phyloP scores from a whole-genome alignment of 1,140 invertebrate genomes.

The Drosophila repletoides region DNA sequence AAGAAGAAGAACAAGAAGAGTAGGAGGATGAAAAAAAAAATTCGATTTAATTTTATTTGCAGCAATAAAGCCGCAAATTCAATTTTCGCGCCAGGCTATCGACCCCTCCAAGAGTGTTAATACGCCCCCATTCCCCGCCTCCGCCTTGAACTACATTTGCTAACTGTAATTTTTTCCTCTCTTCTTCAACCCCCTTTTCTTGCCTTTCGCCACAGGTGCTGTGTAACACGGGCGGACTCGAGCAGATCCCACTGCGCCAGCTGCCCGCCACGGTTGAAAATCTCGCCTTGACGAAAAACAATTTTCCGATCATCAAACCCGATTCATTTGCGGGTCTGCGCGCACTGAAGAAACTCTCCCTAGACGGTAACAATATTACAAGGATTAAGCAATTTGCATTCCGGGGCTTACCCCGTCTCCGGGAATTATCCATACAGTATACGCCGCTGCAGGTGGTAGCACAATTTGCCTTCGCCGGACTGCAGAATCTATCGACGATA shows the following conservation, averaged over 20 bases:
- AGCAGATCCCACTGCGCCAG: slow-evolving; percentile 88
- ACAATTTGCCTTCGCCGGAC: slow-evolving; percentile 90
- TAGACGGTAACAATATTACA: slow-evolving; percentile 92
- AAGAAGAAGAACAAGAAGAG: slow-evolving; percentile 6
- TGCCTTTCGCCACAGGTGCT: slow-evolving; percentile 87
- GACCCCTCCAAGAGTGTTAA: not conserved
- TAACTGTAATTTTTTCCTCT: not conserved
- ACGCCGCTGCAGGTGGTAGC: slow-evolving; percentile 89
- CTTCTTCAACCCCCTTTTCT: not conserved
- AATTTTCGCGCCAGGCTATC: slow-evolving; percentile 71
- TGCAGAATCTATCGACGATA: slow-evolving; percentile 90
- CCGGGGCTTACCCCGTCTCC: slow-evolving; percentile 88
- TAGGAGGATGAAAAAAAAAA: slow-evolving; percentile 39
- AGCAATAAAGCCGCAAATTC: slow-evolving; percentile 81
- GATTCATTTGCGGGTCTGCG: slow-evolving; percentile 90
- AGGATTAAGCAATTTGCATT: slow-evolving; percentile 92
- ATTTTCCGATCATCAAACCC: slow-evolving; percentile 89
- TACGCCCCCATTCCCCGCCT: too few relatives aligned
- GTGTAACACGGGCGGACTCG: slow-evolving; percentile 91
- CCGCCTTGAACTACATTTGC: slow-evolving; percentile 1
- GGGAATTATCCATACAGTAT: slow-evolving; percentile 91
- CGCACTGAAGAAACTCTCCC: slow-evolving; percentile 87
- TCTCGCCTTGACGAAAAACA: slow-evolving; percentile 90
- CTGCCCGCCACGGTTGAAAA: slow-evolving; percentile 90
- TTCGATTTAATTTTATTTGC: slow-evolving; percentile 81